Base-by-base conservation (phyloP, 2,797 vertebrate species). In the Gephyroberyx darwinii region DNA sequence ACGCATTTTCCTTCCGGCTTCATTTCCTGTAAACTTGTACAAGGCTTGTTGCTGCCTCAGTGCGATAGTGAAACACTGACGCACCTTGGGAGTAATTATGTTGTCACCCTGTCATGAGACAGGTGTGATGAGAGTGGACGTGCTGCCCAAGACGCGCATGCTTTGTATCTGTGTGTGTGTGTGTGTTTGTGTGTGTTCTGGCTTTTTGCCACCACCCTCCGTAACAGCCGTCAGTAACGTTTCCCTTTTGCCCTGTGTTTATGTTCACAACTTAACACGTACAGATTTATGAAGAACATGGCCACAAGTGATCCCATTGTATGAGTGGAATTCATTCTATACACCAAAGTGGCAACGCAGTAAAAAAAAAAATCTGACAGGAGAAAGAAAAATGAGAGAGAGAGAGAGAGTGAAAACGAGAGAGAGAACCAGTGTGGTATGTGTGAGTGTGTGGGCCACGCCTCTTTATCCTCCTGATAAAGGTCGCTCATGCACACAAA, bases 21-120 rank as follows among this genome's bases (percentile, higher is more conserved):
- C 12, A 56, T 84, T 89, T 90, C 89, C 88, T 89, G 86, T 86
- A 85, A 88, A 53, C 57, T 56, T 74, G 64, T 43, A 1, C 5
- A 10, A 26, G 58, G 76, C 68, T 12, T 33, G 80, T 84, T 82
- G 56, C 83, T 80, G 47, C 67, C 31, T 30, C 5, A 3, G 22
- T 2, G 64, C 65, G 60, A 70, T 12, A 88, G 85, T 86, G 86
- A 90, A 90, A 92, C 89, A 81, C 59, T 82, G 65, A 75, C 37
- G 20, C 37, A 47, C 60, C 31, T 12, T 1, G 2, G 67, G 26
- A 67, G 45, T 39, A 0, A 63, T 78, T 51, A 53, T 53, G 31
- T 63, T 66, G 60, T 68, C 58, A 10, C 61, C 2, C 22, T 0
- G 50, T 1, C n/a, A 16, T 77, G 75, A 82, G 77, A 65, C 60